Conservation (phyloP, 2,797 vertebrate genomes). For the Molossus molossus region DNA sequence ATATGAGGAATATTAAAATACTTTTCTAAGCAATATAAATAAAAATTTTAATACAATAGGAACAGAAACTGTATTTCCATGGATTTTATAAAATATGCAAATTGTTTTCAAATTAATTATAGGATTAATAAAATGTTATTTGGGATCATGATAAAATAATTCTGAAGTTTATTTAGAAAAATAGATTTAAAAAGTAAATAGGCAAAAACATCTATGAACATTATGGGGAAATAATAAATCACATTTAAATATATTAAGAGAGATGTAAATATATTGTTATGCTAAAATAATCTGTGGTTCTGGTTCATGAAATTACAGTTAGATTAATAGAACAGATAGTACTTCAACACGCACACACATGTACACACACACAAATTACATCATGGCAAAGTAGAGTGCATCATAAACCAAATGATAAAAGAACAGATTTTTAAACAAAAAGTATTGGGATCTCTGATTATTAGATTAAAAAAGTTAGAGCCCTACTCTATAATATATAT, state of each 20-base stretch:
- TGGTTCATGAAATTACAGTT: constrained; percentile 38
- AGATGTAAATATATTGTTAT: constrained; percentile 38
- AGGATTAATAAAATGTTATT: constrained; percentile 67
- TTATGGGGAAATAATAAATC: constrained; percentile 57
- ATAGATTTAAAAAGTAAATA: constrained; percentile 6
- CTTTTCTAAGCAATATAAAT: constrained; percentile 69
- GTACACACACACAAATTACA: not conserved
- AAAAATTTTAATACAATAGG: constrained; percentile 59
- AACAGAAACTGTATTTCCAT: constrained; percentile 47
- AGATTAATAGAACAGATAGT: not conserved
- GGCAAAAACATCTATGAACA: constrained; percentile 5
- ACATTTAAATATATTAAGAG: constrained; percentile 46
- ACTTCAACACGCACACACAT: not conserved
- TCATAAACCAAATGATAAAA: not conserved
- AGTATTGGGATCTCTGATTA: not conserved
- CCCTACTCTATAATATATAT: not conserved
- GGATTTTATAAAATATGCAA: constrained; percentile 63
- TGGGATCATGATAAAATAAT: constrained; percentile 64
- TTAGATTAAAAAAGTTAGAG: not conserved
- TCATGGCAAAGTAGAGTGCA: not conserved
- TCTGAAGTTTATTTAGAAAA: constrained; percentile 47
- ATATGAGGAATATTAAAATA: constrained; percentile 69
- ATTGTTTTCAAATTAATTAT: constrained; percentile 69
- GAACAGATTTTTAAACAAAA: not conserved
- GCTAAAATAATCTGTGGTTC: constrained; percentile 45